phyloP scores from a whole-genome alignment of 30 jellyfish, hydroid and myxozoan species.

The Hydra vulgaris region DNA sequence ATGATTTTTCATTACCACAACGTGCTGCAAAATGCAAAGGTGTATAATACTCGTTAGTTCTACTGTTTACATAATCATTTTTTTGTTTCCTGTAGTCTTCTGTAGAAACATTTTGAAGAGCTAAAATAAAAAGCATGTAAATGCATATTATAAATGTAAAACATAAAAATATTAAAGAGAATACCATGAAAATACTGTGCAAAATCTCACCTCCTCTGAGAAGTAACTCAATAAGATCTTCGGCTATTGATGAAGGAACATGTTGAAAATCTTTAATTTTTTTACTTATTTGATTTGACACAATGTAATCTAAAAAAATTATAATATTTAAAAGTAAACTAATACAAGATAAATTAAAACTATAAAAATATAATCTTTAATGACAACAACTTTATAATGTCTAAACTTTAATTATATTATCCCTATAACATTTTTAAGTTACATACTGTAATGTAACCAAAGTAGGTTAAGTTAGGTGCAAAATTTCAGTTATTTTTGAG shows the following conservation, averaged over 20 bases:
- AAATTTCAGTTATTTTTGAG: too few species aligned
- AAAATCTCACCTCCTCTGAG: neutral
- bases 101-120: neutral
- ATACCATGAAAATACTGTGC: too few species aligned
- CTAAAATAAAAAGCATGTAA: neutral
- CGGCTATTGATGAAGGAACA: neutral
- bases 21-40: constrained; percentile 84
- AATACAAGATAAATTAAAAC: too few species aligned
- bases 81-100: neutral
- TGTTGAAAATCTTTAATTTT: neutral
- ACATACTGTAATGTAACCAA: too few species aligned
- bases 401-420: too few species aligned
- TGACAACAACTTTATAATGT: too few species aligned
- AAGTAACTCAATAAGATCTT: neutral
- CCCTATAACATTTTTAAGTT: too few species aligned
- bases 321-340: too few species aligned
- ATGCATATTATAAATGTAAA: neutral
- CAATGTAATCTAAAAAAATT: neutral
- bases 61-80: constrained; percentile 28
- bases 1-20: constrained; percentile 58
- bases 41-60: constrained; percentile 46
- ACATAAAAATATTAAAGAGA: neutral
- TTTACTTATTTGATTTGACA: neutral
- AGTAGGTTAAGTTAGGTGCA: too few species aligned
- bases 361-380: too few species aligned